Percentiles rank a stretch among this genome's conserved stretches.
These are phyloP conservation scores for Petrolisthes cinctipes DNA, from an alignment of 2,888 invertebrate genomes.

Conservation along the genomic window DNA sequence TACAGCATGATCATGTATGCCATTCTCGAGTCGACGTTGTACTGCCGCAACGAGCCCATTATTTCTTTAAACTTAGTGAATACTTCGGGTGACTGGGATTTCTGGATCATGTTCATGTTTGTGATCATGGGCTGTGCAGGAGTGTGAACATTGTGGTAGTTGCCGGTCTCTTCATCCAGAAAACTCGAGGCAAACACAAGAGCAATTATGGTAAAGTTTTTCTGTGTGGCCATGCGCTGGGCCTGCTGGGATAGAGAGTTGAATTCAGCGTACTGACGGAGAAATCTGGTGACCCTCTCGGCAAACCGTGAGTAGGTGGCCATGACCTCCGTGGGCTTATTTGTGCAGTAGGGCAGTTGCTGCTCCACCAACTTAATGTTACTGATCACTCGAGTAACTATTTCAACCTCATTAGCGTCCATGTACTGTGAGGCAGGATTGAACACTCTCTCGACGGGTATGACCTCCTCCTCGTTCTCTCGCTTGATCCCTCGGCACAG, in stretches of 20 bases:
- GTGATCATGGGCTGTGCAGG: constrained; percentile 56
- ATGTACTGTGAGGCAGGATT: constrained; percentile 56
- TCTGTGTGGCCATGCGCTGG: constrained; percentile 50
- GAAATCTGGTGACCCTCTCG: constrained; percentile 53
- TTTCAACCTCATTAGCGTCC: constrained; percentile 49
- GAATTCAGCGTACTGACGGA: constrained; percentile 57
- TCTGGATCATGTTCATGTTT: constrained; percentile 56
- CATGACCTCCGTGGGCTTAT: constrained; percentile 43
- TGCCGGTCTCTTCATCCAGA: constrained; percentile 55
- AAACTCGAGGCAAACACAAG: constrained; percentile 64
- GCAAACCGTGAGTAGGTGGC: constrained; percentile 48
- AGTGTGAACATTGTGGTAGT: constrained; percentile 52
- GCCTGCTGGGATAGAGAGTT: constrained; percentile 27
- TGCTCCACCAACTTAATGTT: constrained; percentile 57
- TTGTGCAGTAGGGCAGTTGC: constrained; percentile 47
- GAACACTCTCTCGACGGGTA: constrained; percentile 51
- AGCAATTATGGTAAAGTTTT: constrained; percentile 61
- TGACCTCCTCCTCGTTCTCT: constrained; percentile 51
- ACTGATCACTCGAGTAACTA: constrained; percentile 53
- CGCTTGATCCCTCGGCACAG: constrained; percentile 52
- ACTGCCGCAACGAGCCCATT: constrained; percentile 52
- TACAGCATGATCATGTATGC: constrained; percentile 57
- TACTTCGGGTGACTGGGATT: constrained; percentile 52
- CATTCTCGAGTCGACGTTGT: constrained; percentile 61
- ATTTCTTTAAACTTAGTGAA: constrained; percentile 59